These are phyloP conservation scores for Tympanoctomys barrerae DNA, from an alignment of 2,797 vertebrate species.

Conservation along the genomic window DNA sequence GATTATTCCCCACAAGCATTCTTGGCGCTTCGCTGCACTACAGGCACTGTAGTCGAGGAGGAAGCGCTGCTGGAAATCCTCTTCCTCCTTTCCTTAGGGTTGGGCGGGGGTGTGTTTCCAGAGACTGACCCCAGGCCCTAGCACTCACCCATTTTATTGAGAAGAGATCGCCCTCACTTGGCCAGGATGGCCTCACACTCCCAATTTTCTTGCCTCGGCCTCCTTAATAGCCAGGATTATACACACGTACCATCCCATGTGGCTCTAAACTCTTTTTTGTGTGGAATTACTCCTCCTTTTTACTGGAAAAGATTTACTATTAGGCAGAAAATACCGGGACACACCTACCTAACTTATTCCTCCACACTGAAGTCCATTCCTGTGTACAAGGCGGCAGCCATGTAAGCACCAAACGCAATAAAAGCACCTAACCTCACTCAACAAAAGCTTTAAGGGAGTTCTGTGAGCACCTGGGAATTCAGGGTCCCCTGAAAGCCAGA, in stretches of 20 bases:
- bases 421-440: neutral
- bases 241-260: neutral
- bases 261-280: neutral
- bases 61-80: no score
- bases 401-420: neutral
- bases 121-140: neutral
- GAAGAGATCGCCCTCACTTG: neutral
- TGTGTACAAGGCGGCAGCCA: neutral
- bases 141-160: neutral
- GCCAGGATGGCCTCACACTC: neutral
- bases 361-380: neutral
- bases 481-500: neutral
- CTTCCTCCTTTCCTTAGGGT: neutral
- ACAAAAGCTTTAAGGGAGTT: neutral
- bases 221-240: neutral
- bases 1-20: neutral
- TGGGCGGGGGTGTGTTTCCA: neutral
- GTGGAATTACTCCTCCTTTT: neutral
- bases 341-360: neutral
- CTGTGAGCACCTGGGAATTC: neutral
- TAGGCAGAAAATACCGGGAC: neutral
- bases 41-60: neutral
- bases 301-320: neutral
- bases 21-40: neutral
- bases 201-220: neutral